Base-by-base conservation (phyloP, 2,888 invertebrate genomes). In the Sarcophaga carnaria region DNA sequence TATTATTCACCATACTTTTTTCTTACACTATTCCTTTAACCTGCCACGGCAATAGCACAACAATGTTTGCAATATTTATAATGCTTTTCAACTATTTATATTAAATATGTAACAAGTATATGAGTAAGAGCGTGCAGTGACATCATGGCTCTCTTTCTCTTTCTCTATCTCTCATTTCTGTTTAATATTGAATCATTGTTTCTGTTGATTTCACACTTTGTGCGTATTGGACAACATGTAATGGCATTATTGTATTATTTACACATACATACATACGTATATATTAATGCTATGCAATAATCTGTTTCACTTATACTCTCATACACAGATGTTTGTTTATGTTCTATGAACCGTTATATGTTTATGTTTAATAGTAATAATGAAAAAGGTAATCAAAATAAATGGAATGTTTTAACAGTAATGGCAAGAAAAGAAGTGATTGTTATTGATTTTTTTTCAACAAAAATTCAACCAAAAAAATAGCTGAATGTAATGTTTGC, bases 301-400 rank as follows among this genome's bases (percentile, higher is more conserved):
- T 8, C 8, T 37, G 37, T 37, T 67, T 3, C 47, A n/a, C 27
- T n/a, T 17, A 11, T 11, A 67, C 20, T 8, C 45, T n/a, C n/a
- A 12, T 3, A 0, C 2, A 14, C 4, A n/a, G 5, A 60, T 17
- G 47, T 54, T 17, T 71, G 54, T 5, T 37, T 37, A 8, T 37
- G 37, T 37, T 37, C 66, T 20, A 11, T 20, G 20, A 67, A 59
- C n/a, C 59, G 17, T 8, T 37, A 37, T 37, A 37, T 37, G 8
- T n/a, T 47, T 47, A 77, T 54, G 72, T 25, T 47, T 67, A 78
- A 70, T 79, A 22, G 45, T 80, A n/a, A 14, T 71, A 80, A 70
- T 75, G 79, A 64, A 75, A 69, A 84, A 80, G 74, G 64, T 70
- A 80, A 84, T 79, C 75, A 80, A 75, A 80, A 79, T 75, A 79